Conservation (phyloP, 2,888 invertebrate species). For the Corythucha ciliata region DNA sequence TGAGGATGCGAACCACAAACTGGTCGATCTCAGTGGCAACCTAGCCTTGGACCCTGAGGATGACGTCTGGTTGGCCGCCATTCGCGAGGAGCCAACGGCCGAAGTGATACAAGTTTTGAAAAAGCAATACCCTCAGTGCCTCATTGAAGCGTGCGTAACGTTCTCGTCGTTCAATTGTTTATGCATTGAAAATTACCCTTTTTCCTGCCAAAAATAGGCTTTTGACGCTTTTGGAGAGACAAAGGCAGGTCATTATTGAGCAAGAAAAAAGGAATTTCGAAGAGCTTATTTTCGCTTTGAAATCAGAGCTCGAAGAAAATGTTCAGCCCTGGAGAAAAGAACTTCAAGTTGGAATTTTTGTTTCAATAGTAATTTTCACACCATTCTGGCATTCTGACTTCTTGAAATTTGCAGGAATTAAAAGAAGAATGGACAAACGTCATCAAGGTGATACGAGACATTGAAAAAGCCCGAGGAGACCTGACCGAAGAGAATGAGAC, state of each 20-base stretch:
- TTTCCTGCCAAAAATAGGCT: too few species aligned
- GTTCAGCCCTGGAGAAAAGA: too few species aligned
- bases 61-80: constrained; percentile 21
- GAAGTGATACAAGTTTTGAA: background rate
- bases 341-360: too few species aligned
- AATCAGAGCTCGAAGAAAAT: constrained; percentile 13
- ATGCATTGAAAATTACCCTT: too few species aligned
- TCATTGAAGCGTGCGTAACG: constrained; percentile 3
- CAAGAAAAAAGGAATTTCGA: constrained; percentile 20
- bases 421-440: too few species aligned
- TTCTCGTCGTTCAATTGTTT: too few species aligned
- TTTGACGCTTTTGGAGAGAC: constrained; percentile 17
- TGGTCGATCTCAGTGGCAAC: constrained; percentile 13
- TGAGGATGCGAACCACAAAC: constrained; percentile 8
- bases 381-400: too few species aligned
- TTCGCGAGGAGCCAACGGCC: constrained; percentile 4
- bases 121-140: constrained; percentile 10
- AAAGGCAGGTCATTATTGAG: constrained; percentile 19
- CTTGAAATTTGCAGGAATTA: too few species aligned
- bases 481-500: too few species aligned
- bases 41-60: constrained; percentile 14
- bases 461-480: too few species aligned
- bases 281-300: constrained; percentile 13
- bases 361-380: too few species aligned
- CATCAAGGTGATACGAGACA: too few species aligned